A percentile compares a stretch with the other conserved stretches of the same genome.
Conservation (phyloP, 2,113 vertebrate species). For the Eolophus roseicapilla region DNA sequence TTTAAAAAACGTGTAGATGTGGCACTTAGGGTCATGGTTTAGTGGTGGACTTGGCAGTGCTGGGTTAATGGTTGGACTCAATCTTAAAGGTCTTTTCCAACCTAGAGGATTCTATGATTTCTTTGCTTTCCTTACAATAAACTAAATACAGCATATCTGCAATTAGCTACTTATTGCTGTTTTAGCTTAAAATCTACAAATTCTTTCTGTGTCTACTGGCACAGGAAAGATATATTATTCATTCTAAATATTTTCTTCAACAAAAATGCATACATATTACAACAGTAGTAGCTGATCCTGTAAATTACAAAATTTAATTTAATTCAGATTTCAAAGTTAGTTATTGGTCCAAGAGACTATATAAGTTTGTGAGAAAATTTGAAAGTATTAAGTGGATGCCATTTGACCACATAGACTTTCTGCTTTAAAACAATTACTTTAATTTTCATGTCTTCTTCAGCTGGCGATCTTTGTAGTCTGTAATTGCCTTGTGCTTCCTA, state of each 20-base stretch:
- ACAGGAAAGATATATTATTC: neutral
- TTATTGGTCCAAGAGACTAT: neutral
- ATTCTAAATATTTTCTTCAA: neutral
- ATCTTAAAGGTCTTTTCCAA: neutral
- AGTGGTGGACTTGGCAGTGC: neutral
- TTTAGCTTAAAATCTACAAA: neutral
- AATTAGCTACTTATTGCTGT: neutral
- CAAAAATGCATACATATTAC: neutral
- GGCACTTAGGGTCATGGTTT: neutral
- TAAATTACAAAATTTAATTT: neutral
- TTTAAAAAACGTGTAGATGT: neutral
- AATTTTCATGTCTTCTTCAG: neutral
- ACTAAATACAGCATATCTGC: neutral
- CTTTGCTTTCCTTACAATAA: neutral
- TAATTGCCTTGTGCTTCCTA: neutral
- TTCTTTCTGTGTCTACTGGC: neutral
- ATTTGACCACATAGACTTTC: neutral
- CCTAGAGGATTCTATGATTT: neutral
- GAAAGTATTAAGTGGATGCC: neutral
- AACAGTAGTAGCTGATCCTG: neutral
- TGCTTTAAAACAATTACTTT: neutral
- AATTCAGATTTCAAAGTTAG: neutral
- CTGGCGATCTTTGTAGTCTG: neutral
- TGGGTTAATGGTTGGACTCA: fast-evolving
- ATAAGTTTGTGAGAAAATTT: neutral